Evolutionary conservation across 2,113 vertebrate genomes (phyloP).

Genomic region (Notothenia rossii): DNA sequence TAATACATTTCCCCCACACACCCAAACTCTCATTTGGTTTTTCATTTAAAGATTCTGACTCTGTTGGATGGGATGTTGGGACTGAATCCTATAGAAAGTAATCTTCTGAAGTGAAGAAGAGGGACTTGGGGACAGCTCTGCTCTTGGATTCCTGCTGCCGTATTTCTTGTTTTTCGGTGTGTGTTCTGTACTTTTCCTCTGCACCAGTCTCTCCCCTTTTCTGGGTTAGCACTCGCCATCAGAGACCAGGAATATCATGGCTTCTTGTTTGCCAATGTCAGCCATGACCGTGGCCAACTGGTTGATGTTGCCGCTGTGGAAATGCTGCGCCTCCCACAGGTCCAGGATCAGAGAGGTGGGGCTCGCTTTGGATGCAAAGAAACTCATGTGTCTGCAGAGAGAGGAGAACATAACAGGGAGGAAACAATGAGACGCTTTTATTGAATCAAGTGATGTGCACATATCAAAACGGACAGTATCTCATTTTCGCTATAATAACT

Average conservation of each 20-base stretch:
- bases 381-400: conserved; percentile 92
- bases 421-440: conserved; percentile 12
- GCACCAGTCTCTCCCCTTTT: conserved; percentile 50
- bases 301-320: conserved; percentile 97
- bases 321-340: conserved; percentile 97
- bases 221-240: conserved; percentile 95
- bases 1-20: conserved; percentile 38
- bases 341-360: conserved; percentile 98
- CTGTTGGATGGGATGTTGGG: conserved; percentile 33
- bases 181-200: conserved; percentile 40
- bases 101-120: conserved; percentile 49
- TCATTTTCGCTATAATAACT: conserved; percentile 27
- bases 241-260: conserved; percentile 94
- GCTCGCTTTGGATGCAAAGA: conserved; percentile 96
- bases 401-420: conserved; percentile 17
- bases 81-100: conserved; percentile 41
- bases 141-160: conserved; percentile 53
- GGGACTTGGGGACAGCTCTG: conserved; percentile 45
- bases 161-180: conserved; percentile 21
- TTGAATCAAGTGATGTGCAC: conserved; percentile 10
- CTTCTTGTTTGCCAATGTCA: conserved; percentile 96
- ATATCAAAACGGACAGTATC: conserved; percentile 25
- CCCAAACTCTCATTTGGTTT: conserved; percentile 43
- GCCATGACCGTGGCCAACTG: conserved; percentile 96
- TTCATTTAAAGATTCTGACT: conserved; percentile 36